These are phyloP conservation scores for Lathamus discolor DNA, from an alignment of 2,113 vertebrate species.

Conservation along the genomic window DNA sequence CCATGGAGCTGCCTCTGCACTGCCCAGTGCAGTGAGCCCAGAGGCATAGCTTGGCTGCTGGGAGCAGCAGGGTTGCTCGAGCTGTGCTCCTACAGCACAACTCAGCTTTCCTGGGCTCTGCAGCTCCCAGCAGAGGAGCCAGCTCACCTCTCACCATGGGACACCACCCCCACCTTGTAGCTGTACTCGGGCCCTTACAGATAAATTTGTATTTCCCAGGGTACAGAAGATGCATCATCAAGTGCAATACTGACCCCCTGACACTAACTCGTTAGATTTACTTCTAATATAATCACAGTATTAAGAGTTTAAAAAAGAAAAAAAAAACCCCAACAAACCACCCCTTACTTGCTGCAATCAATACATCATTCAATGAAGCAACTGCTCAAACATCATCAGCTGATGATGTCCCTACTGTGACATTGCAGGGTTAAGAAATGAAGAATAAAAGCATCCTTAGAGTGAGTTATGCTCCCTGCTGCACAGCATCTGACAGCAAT, in stretches of 20 bases:
- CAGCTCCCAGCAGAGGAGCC: neutral
- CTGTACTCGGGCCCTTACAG: neutral
- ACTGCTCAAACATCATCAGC: neutral
- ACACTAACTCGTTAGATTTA: neutral
- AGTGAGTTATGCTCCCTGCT: neutral
- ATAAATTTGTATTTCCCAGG: neutral
- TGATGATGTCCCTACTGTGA: neutral
- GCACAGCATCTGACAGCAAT: neutral
- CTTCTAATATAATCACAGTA: neutral
- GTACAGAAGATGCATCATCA: neutral
- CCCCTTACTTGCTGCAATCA: neutral
- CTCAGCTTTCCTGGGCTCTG: neutral
- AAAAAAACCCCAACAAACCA: neutral
- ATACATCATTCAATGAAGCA: neutral
- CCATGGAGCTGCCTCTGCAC: neutral
- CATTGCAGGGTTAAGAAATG: neutral
- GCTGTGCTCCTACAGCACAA: neutral
- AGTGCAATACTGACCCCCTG: neutral
- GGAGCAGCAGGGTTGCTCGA: accelerated
- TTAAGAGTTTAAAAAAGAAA: neutral
- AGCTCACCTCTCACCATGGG: neutral
- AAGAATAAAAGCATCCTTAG: neutral
- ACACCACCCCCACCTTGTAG: neutral
- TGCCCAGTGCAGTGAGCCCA: neutral
- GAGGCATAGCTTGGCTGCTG: accelerated